Evolutionary conservation across 2,888 invertebrate species (phyloP).

Genomic region (Alloscopus bannaensis): DNA sequence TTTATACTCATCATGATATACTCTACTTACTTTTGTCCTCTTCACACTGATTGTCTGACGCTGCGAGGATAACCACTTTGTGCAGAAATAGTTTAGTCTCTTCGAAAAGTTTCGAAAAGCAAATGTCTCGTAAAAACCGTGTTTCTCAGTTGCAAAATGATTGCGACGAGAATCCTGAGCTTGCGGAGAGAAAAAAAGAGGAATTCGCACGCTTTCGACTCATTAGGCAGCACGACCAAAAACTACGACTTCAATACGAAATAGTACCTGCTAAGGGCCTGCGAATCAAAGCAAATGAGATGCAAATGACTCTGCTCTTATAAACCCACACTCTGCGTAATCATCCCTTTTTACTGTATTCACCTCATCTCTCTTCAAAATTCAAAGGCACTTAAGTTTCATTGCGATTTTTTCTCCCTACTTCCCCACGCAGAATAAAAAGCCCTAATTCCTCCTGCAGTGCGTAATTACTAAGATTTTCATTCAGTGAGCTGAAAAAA

Average conservation of each 20-base stretch:
- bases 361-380: no score
- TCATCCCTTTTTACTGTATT: not conserved
- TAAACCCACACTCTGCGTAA: constrained; percentile 3
- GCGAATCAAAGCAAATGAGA: not conserved
- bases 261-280: not conserved
- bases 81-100: no score
- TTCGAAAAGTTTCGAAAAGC: not conserved
- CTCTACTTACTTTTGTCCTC: constrained; percentile 20
- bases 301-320: constrained; percentile 8
- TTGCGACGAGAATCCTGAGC: constrained; percentile 6
- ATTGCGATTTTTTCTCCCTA: not conserved
- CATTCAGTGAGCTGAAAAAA: no score
- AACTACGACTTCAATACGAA: not conserved
- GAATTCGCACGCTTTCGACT: constrained; percentile 54
- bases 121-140: no score
- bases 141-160: no score
- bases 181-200: constrained; percentile 16
- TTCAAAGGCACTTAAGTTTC: no score
- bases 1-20: constrained; percentile 26
- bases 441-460: no score
- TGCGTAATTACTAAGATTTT: no score
- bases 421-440: not conserved
- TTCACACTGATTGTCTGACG: not conserved
- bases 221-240: constrained; percentile 49
- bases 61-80: not conserved